These are phyloP conservation scores for Microplitis deprimator DNA, from an alignment of 2,888 invertebrate species.

Conservation along the genomic window DNA sequence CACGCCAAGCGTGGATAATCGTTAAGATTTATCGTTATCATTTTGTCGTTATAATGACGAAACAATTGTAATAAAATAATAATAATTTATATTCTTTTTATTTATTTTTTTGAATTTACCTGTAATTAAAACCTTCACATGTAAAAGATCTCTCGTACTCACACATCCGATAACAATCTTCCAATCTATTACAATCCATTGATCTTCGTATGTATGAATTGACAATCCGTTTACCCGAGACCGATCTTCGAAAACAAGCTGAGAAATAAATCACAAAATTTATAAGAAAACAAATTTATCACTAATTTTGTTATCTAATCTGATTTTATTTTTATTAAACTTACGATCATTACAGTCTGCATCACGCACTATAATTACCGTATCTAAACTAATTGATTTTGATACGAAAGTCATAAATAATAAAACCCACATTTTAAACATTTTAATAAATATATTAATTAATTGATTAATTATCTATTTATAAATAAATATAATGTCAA, in stretches of 20 bases:
- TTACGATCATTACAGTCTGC: conserved; percentile 54
- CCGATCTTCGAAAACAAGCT: conserved; percentile 86
- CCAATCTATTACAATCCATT: conserved; percentile 80
- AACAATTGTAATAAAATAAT: neutral
- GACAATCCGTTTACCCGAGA: conserved; percentile 82
- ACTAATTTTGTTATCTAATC: neutral
- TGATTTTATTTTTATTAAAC: conserved; percentile 35
- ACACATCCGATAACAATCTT: conserved; percentile 84
- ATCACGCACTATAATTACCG: conserved; percentile 55
- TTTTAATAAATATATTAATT: conserved; percentile 19
- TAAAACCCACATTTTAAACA: conserved; percentile 25
- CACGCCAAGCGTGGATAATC: conserved; percentile 46
- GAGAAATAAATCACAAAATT: conserved; percentile 63
- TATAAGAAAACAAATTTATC: conserved; percentile 12
- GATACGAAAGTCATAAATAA: conserved; percentile 34
- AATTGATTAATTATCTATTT: neutral
- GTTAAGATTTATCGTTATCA: conserved; percentile 31
- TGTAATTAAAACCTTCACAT: conserved; percentile 89
- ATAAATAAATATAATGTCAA: neutral
- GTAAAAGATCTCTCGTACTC: conserved; percentile 81
- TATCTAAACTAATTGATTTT: conserved; percentile 44
- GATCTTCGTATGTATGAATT: conserved; percentile 80
- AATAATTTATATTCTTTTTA: neutral
- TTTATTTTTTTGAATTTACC: conserved; percentile 70
- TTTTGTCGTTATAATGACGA: conserved; percentile 13